A percentile compares a stretch with the other conserved stretches of the same genome.
Evolutionary conservation across 2,888 invertebrate genomes (phyloP).

Genomic region (Ochropleura plecta): DNA sequence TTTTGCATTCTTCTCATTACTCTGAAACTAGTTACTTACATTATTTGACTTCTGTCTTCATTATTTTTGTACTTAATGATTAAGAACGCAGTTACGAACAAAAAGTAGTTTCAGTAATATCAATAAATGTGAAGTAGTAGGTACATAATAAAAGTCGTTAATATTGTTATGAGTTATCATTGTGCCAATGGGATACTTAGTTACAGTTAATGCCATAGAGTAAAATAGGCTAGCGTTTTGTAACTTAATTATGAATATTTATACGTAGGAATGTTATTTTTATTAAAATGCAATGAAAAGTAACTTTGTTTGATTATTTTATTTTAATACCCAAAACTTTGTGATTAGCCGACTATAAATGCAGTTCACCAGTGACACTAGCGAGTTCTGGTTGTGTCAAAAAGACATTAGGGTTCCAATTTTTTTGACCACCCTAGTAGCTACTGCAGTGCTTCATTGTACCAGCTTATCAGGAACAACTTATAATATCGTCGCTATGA

Average conservation of each 20-base stretch:
- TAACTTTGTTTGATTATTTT: conserved; percentile 41
- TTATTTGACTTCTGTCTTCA: conserved; percentile 9
- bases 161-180: conserved; percentile 59
- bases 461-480: neutral
- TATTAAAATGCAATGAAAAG: conserved; percentile 81
- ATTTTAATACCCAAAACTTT: neutral
- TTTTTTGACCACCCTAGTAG: neutral
- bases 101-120: conserved; percentile 10
- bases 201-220: conserved; percentile 70
- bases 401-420: neutral
- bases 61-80: conserved; percentile 63
- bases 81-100: conserved; percentile 16
- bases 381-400: neutral
- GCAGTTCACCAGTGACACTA: neutral
- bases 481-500: neutral
- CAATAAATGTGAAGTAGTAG: conserved; percentile 27
- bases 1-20: conserved; percentile 9
- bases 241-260: conserved; percentile 81
- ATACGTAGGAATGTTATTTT: conserved; percentile 86
- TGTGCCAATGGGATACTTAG: conserved; percentile 80
- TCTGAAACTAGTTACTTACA: neutral
- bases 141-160: conserved; percentile 28
- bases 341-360: neutral
- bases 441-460: neutral
- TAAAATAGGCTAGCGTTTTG: conserved; percentile 79